Evolutionary conservation across 2,797 vertebrate species (phyloP).

Genomic region (Chlorospingus flavigularis): DNA sequence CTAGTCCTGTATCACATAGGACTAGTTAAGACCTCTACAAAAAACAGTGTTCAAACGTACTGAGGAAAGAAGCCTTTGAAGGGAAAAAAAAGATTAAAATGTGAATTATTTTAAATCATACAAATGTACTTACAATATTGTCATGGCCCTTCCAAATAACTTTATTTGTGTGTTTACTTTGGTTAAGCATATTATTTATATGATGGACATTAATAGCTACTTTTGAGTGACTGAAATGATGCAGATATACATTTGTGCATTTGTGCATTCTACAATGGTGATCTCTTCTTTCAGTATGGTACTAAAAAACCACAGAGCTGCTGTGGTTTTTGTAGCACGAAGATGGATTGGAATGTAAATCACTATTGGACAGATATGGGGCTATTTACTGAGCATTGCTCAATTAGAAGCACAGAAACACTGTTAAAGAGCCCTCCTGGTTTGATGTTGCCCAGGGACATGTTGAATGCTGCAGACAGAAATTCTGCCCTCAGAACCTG

Average conservation of each 20-base stretch:
- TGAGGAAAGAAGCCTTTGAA: background rate
- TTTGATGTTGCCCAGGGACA: background rate
- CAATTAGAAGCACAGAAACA: background rate
- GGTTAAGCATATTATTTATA: background rate
- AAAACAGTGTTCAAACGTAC: background rate
- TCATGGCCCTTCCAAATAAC: background rate
- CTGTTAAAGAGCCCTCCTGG: background rate
- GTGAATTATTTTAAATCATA: background rate
- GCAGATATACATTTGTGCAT: background rate
- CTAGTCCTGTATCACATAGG: background rate
- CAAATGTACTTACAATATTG: background rate
- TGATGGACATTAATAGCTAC: background rate
- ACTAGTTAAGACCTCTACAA: background rate
- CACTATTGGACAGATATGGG: background rate
- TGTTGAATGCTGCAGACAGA: background rate
- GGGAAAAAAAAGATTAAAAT: background rate
- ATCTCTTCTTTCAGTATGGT: background rate
- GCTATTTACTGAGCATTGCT: background rate
- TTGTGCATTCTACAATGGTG: too few relatives aligned
- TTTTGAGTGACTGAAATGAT: background rate
- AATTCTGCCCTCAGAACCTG: background rate
- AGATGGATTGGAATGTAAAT: background rate
- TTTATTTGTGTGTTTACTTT: background rate
- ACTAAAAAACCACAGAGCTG: background rate
- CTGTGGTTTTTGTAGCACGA: background rate